Evolutionary conservation across 1,140 invertebrate genomes (phyloP).

Genomic region (Aricia agestis): DNA sequence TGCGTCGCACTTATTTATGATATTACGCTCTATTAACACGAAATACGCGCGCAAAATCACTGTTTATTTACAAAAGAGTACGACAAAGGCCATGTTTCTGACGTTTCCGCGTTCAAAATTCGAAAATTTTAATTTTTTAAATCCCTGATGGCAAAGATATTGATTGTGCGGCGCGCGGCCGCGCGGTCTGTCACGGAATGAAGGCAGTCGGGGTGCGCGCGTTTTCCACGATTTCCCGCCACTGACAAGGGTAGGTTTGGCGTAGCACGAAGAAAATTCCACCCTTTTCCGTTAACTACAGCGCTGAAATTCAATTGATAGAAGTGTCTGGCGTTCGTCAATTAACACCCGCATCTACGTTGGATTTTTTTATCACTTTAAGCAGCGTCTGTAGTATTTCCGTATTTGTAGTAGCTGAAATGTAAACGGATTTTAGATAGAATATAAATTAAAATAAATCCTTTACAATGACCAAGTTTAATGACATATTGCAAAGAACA

Average conservation of each 20-base stretch:
- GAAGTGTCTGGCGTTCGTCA: background rate
- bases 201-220: conserved; percentile 59
- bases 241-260: conserved; percentile 43
- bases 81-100: background rate
- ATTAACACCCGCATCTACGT: background rate
- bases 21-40: conserved; percentile 21
- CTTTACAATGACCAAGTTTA: too few relatives aligned
- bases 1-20: conserved; percentile 52
- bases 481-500: too few relatives aligned
- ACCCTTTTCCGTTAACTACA: conserved; percentile 5
- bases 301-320: conserved; percentile 11
- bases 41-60: background rate
- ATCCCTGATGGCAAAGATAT: conserved; percentile 35
- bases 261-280: conserved; percentile 20
- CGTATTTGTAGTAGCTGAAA: background rate
- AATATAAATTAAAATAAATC: too few relatives aligned
- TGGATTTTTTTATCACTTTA: background rate
- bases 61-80: background rate
- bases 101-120: conserved; percentile 26
- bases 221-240: conserved; percentile 69
- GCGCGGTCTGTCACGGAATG: conserved; percentile 57
- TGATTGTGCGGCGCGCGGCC: conserved; percentile 66
- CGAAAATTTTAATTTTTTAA: conserved; percentile 37
- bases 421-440: too few relatives aligned
- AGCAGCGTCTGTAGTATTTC: background rate